Base-by-base conservation (phyloP, 2,797 vertebrate species). In the Brachymystax lenok region DNA sequence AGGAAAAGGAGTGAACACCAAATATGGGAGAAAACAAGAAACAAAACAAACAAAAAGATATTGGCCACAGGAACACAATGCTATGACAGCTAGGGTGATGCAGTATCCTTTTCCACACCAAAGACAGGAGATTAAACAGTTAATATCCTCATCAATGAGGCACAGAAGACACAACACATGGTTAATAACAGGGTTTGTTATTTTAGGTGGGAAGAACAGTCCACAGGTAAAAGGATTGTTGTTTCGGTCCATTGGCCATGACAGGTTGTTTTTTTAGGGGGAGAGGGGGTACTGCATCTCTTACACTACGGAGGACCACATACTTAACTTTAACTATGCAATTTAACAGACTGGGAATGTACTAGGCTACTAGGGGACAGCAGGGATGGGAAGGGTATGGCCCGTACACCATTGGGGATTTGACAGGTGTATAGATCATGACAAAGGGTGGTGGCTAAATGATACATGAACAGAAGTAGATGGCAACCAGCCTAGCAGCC, bases 41-140 rank as follows among this genome's bases (percentile, higher is more conserved):
- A 75, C 70, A 68, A 86, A 61, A 79, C 67, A 72, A 89, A 35
- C 82, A 56, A 88, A 3, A 80, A 83, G 13, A 88, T 68, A 56
- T 76, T 88, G 87, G 86, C 85, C 82, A 82, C 68, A 71, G 80
- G 77, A 84, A 88, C 77, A 88, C 76, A 80, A 90, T 19, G 75
- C 52, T 80, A 74, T 77, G 46, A 81, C 30, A 46, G 81, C 78
- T 69, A 69, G 66, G 70, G 63, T 6, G 82, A 85, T 81, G 81
- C 75, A 85, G 82, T 79, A 30, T 50, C 59, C 77, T 73, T 72
- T 80, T 74, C 79, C 75, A 52, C 50, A 74, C 71, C 74, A 19
- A 3, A 40, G 70, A 52, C 16, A 59, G 16, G 54, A 73, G 19
- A 13, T 27, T 0, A 73, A 75, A 71, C 17, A 33, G 13, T 19